Evolutionary conservation across 2,797 vertebrate species (phyloP).

Genomic region (Heterohyrax brucei): DNA sequence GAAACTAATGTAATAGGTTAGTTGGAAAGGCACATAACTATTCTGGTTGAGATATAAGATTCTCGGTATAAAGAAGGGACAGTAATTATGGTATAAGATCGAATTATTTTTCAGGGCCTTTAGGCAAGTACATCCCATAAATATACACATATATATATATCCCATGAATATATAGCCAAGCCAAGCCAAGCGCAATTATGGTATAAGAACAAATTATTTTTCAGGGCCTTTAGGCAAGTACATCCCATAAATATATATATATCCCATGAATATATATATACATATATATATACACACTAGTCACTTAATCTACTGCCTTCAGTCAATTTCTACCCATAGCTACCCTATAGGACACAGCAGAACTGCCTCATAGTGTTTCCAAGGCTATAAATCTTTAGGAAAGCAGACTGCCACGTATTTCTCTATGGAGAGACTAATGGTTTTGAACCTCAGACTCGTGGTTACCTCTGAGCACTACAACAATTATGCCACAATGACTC

Average conservation of each 20-base stretch:
- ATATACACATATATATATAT: no score
- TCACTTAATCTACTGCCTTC: not conserved
- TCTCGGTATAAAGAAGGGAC: not conserved
- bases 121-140: constrained; percentile 62
- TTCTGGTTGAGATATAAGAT: not conserved
- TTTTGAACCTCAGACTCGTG: no score
- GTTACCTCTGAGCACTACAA: no score
- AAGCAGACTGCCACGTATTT: no score
- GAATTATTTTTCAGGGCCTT: constrained; percentile 74
- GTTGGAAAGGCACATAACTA: not conserved
- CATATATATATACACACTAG: not conserved
- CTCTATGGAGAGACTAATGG: no score
- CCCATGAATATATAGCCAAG: constrained; percentile 63
- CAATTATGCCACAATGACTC: no score
- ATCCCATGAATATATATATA: constrained; percentile 68
- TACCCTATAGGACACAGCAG: no score
- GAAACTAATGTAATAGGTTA: not conserved
- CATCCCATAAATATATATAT: constrained; percentile 73
- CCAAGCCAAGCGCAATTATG: constrained; percentile 25
- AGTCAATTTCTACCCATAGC: no score
- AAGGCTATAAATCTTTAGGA: no score
- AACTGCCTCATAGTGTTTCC: no score
- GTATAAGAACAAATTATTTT: constrained; percentile 66
- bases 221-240: constrained; percentile 73
- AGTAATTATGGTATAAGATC: constrained; percentile 59